These are phyloP conservation scores for Agrenia bidenticulata DNA, from an alignment of 2,888 invertebrate genomes.

Conservation along the genomic window DNA sequence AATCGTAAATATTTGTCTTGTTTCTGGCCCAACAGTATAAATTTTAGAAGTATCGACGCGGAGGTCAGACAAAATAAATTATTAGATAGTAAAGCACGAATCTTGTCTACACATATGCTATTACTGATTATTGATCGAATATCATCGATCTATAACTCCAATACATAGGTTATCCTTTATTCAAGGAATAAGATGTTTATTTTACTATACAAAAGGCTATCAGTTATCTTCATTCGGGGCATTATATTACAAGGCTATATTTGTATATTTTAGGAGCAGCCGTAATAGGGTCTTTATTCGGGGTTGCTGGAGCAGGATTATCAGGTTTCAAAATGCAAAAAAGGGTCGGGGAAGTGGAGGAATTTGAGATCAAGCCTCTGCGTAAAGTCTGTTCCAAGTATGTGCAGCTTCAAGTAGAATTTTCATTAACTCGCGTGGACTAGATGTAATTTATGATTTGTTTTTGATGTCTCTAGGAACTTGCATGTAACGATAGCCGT, in stretches of 20 bases:
- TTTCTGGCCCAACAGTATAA: no score
- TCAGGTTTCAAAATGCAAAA: constrained; percentile 70
- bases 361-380: constrained; percentile 66
- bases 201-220: no score
- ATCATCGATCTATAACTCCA: no score
- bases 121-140: no score
- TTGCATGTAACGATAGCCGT: constrained; percentile 66
- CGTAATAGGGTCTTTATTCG: constrained; percentile 65
- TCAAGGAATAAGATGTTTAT: background rate
- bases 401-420: background rate
- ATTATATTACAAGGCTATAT: background rate
- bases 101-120: no score
- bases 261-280: constrained; percentile 41
- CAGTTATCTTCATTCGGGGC: background rate
- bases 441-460: background rate
- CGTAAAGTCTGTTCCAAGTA: constrained; percentile 55
- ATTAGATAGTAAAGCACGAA: no score
- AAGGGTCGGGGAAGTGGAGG: constrained; percentile 65
- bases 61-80: no score
- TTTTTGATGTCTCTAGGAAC: constrained; percentile 54
- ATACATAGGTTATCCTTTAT: background rate
- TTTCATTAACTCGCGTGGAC: background rate
- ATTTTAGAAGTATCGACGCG: no score
- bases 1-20: no score
- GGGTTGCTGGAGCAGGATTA: constrained; percentile 68